A percentile compares a stretch with the other conserved stretches of the same genome.
phyloP scores from a whole-genome alignment of 2,797 vertebrate species.

The Spondyliosoma cantharus region DNA sequence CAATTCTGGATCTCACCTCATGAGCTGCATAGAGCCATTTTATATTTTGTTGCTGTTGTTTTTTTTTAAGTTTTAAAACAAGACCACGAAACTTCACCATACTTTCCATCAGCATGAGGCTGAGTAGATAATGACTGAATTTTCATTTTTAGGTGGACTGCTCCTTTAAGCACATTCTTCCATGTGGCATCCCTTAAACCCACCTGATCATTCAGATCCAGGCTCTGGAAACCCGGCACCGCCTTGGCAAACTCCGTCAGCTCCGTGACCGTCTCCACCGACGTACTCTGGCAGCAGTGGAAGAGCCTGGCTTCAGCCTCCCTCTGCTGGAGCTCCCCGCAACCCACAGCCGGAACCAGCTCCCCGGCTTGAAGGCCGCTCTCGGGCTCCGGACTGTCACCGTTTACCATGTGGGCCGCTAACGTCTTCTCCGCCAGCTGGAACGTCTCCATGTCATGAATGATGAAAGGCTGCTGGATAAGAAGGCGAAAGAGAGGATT shows the following conservation, averaged over 20 bases:
- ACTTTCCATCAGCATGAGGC: too few relatives aligned
- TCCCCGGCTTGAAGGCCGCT: constrained; percentile 4
- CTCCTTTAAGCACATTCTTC: neutral
- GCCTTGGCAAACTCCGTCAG: constrained; percentile 97
- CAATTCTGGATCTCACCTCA: too few relatives aligned
- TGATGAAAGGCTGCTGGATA: constrained; percentile 90
- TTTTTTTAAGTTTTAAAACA: too few relatives aligned
- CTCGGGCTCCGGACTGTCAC: constrained; percentile 62
- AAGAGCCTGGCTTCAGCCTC: constrained; percentile 93
- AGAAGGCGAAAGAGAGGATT: constrained; percentile 10
- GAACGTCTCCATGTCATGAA: constrained; percentile 96
- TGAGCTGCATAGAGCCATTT: too few relatives aligned
- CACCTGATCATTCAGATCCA: constrained; percentile 94
- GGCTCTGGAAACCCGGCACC: constrained; percentile 90
- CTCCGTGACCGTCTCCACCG: constrained; percentile 94
- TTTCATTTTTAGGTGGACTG: too few relatives aligned
- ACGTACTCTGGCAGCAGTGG: constrained; percentile 93
- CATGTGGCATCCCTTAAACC: neutral
- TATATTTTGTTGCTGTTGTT: too few relatives aligned
- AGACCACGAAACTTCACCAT: too few relatives aligned
- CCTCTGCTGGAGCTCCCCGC: constrained; percentile 84
- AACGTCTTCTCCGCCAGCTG: constrained; percentile 92
- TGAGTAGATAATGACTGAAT: too few relatives aligned
- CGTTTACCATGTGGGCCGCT: constrained; percentile 85
- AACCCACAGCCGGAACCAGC: constrained; percentile 7